Base-by-base conservation (phyloP, 1,140 invertebrate species). In the Nasonia longicornis region DNA sequence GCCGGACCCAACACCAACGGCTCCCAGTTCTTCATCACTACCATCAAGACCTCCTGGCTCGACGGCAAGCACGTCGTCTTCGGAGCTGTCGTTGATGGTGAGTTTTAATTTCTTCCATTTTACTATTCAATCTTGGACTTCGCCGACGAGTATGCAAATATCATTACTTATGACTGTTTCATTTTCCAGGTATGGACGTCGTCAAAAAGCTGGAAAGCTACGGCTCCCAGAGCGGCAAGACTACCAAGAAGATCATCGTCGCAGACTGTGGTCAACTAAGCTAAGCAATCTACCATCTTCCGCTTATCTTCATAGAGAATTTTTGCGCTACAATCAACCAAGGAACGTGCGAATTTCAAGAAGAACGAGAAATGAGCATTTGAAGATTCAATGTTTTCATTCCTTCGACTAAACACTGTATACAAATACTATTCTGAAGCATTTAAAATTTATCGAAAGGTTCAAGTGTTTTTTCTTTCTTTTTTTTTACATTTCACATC, bases 1-100 rank as follows among this genome's bases (percentile, higher is more conserved):
- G 94, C 95, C 84, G 95, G 95, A 10, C 31, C 94, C 2, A 94
- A 96, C 87, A 96, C 95, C 75, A 96, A 96, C 88, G 95, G 95
- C 11, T 95, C 94, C n/a, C 96, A 97, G 88, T 97, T 97, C 89
- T 97, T 97, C 89, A 92, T 97, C 64, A 95, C 94, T 72, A 96
- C 95, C 69, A 92, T 93, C 45, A 95, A 95, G 85, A 97, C 96
- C 29, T 89, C 92, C 10, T 97, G 96, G 96, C 89, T 97, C 31
- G 95, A 97, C 88, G 93, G 93, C 75, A 95, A 95, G 88, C 96
- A 97, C 89, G 96, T 97, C 52, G 96, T 97, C 2, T 97, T 97
- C 91, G 96, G 96, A 11, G 86, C 91, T 77, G 95, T 97, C 69
- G 92, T 95, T 20, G 95, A 97, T 0, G 85, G 86, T 82, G 38